A percentile compares a stretch with the other conserved stretches of the same genome.
phyloP scores from a whole-genome alignment of 2,113 vertebrate genomes.

The Dasypus novemcinctus region DNA sequence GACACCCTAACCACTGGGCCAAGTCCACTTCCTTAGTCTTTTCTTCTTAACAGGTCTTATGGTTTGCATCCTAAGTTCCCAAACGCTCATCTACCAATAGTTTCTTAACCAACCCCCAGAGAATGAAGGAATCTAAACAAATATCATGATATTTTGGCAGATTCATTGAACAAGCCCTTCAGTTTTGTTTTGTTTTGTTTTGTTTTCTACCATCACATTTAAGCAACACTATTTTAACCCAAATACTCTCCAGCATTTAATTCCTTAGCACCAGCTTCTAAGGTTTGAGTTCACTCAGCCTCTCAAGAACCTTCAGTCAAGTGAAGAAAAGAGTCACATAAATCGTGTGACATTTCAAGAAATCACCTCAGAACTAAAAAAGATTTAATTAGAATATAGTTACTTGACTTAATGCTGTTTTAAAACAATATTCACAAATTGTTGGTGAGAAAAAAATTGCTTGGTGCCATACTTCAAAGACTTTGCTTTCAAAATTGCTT shows the following conservation, averaged over 20 bases:
- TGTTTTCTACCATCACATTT: not conserved
- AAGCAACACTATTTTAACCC: constrained; percentile 15
- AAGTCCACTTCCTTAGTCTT: no score
- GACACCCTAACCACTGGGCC: no score
- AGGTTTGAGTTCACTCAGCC: not conserved
- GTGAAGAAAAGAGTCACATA: constrained; percentile 45
- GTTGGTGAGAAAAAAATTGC: not conserved
- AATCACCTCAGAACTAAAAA: constrained; percentile 39
- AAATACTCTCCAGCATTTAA: not conserved
- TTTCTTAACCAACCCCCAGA: not conserved
- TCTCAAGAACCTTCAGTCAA: constrained; percentile 43
- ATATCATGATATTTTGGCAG: not conserved
- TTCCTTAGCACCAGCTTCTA: not conserved
- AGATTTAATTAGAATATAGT: constrained; percentile 50
- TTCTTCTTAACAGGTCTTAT: not conserved
- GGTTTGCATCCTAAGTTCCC: not conserved
- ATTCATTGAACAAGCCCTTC: constrained; percentile 37
- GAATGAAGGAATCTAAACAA: not conserved
- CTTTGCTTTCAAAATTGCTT: constrained; percentile 44
- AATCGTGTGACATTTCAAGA: constrained; percentile 21
- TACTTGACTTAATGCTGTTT: constrained; percentile 62
- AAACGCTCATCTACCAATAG: not conserved
- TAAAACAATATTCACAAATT: constrained; percentile 62
- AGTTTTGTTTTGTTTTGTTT: no score
- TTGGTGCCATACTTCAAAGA: constrained; percentile 24